Conservation (phyloP, 2,888 invertebrate genomes). For the Iphiclides podalirius region DNA sequence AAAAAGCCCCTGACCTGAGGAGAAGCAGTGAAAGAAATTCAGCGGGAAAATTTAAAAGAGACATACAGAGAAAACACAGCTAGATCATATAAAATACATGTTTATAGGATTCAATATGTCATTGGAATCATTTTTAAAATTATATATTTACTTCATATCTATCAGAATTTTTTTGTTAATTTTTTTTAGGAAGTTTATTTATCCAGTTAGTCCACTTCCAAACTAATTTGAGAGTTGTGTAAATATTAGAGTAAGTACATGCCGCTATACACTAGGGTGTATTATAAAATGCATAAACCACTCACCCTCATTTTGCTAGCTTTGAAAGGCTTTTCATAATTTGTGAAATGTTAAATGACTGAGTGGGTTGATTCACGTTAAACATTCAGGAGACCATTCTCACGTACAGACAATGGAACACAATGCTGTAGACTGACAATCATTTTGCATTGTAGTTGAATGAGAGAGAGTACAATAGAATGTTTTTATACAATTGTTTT, state of each 20-base stretch:
- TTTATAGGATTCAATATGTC: too few species aligned
- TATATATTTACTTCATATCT: too few species aligned
- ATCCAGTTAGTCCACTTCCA: not conserved
- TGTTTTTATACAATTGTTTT: not conserved
- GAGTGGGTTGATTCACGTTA: slow-evolving; percentile 10
- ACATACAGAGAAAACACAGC: too few species aligned
- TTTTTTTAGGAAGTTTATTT: too few species aligned
- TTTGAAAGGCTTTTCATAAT: slow-evolving; percentile 2
- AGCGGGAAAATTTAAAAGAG: too few species aligned
- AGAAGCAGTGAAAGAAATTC: too few species aligned
- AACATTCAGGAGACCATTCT: slow-evolving; percentile 1
- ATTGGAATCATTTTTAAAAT: too few species aligned
- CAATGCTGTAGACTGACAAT: not conserved
- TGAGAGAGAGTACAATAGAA: not conserved
- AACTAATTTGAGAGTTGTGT: not conserved
- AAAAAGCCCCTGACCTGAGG: too few species aligned
- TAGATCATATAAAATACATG: too few species aligned
- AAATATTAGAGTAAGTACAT: slow-evolving; percentile 15
- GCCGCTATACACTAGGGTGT: not conserved
- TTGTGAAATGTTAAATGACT: slow-evolving; percentile 2
- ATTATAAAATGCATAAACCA: slow-evolving; percentile 35
- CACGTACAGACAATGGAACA: slow-evolving; percentile 4
- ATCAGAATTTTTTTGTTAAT: too few species aligned
- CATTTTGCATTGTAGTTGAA: not conserved
- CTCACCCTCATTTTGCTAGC: slow-evolving; percentile 16